Evolutionary conservation across 2,113 vertebrate species (phyloP), one percentile per base, ranked within the genome.

Genomic region (Calonectris borealis): DNA sequence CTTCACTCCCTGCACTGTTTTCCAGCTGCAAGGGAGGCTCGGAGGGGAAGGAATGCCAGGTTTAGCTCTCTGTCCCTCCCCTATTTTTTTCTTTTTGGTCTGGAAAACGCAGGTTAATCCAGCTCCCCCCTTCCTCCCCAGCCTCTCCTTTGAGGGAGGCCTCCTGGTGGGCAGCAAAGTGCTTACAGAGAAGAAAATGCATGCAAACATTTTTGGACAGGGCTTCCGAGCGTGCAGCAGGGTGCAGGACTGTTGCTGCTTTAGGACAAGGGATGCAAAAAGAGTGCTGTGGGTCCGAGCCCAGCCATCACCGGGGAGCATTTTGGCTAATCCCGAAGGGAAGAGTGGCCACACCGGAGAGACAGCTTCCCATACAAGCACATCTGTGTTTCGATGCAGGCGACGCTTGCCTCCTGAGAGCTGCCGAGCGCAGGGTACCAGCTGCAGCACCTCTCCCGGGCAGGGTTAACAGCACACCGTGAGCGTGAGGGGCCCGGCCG

Each of bases 401-500:
- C 0, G 3, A 1, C 14, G 31, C 25, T 48, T 26, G 14, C 14
- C 31, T 60, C 57, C 60, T 0, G 8, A 38, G 55, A 21, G 51
- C 29, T 1, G 1, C 52, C 4, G 6, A 17, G 13, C 0, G 1
- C 42, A 40, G 32, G 26, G 25, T 13, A 8, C 18, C 31, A 18
- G 15, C 32, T 38, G 36, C 36, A 7, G 71, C 80, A 52, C n/a
- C 10, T 1, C 12, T 7, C 16, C 20, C 0, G 0, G 81, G 46
- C 44, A 55, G 70, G 32, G 38, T 27, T 68, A 38, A 27, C 58
- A 42, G 58, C 32, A 48, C 24, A 3, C 10, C 0, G 0, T 2
- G 22, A 49, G 24, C 0, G 0, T 14, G 38, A 3, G 1, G 21
- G 12, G 24, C 19, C n/a, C 2, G 5, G 49, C 8, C 7, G 3